Evolutionary conservation across 2,113 vertebrate genomes (phyloP).

Genomic region (Microcebus tavaratra): DNA sequence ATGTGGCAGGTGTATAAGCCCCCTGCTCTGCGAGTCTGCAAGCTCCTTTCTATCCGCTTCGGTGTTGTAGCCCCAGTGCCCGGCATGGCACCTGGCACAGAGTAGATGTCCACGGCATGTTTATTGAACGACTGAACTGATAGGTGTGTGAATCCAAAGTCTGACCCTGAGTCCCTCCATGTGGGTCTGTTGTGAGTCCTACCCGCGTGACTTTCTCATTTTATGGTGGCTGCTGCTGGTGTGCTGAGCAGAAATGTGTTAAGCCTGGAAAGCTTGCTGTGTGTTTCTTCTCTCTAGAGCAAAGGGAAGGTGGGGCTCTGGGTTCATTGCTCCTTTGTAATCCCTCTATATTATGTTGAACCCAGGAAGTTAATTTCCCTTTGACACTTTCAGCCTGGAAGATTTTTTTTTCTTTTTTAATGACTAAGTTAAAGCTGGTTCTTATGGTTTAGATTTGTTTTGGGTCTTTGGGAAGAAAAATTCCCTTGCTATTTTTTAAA

Average conservation of each 20-base stretch:
- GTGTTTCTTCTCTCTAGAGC: background rate
- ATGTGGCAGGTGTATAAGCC: background rate
- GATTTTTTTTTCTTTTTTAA: background rate
- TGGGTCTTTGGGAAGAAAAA: constrained; percentile 62
- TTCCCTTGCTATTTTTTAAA: constrained; percentile 37
- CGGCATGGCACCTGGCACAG: background rate
- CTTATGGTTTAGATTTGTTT: constrained; percentile 62
- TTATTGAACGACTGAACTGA: background rate
- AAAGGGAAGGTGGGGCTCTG: background rate
- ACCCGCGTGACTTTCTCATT: background rate
- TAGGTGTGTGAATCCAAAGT: background rate
- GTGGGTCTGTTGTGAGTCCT: background rate
- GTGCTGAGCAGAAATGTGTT: background rate
- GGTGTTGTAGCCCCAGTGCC: background rate
- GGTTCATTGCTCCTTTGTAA: background rate
- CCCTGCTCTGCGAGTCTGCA: background rate
- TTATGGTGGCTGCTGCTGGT: background rate
- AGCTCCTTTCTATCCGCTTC: background rate
- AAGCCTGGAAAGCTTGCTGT: background rate
- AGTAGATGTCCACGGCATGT: background rate
- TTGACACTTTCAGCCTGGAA: background rate
- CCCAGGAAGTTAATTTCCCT: background rate
- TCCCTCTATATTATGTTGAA: background rate
- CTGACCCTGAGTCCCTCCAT: background rate
- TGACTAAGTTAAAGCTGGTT: constrained; percentile 5